Evolutionary conservation across 2,797 vertebrate species (phyloP).

Genomic region (Ambastaia sidthimunki): DNA sequence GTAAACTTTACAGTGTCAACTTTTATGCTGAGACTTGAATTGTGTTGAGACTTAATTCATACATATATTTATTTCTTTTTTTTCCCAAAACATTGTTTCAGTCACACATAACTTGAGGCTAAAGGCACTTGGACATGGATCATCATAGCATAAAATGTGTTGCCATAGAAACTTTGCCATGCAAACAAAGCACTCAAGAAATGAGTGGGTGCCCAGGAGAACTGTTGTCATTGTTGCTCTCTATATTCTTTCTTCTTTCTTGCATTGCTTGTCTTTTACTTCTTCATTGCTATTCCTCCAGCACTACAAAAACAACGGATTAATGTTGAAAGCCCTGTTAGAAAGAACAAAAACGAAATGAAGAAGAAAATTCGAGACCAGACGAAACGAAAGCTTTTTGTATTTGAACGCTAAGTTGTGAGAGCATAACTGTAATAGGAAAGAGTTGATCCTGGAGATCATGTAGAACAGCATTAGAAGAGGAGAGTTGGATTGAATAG

Average conservation of each 20-base stretch:
- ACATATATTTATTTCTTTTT: not conserved
- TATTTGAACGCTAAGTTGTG: slow-evolving; percentile 32
- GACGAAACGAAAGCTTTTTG: slow-evolving; percentile 10
- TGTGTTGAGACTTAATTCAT: not conserved
- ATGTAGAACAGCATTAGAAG: slow-evolving; percentile 43
- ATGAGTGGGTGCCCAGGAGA: slow-evolving; percentile 61
- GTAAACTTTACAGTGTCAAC: not conserved
- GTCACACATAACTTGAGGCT: slow-evolving; percentile 52
- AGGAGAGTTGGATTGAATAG: slow-evolving; percentile 52
- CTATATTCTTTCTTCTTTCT: not conserved
- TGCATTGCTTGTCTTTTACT: not conserved
- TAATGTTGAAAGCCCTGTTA: not conserved
- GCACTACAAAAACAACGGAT: not conserved
- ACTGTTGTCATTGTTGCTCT: slow-evolving; percentile 41
- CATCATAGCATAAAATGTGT: slow-evolving; percentile 58
- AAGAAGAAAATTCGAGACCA: slow-evolving; percentile 6
- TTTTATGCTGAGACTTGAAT: not conserved
- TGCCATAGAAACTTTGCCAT: slow-evolving; percentile 66
- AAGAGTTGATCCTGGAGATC: slow-evolving; percentile 43
- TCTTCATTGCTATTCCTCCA: slow-evolving; percentile 3
- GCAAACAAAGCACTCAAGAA: slow-evolving; percentile 62
- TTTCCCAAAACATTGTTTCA: slow-evolving; percentile 16
- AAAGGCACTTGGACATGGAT: slow-evolving; percentile 53
- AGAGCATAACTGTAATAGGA: slow-evolving; percentile 36
- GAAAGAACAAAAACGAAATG: not conserved